These are phyloP conservation scores for Luscinia luscinia DNA, from an alignment of 2,797 vertebrate species.

Conservation along the genomic window DNA sequence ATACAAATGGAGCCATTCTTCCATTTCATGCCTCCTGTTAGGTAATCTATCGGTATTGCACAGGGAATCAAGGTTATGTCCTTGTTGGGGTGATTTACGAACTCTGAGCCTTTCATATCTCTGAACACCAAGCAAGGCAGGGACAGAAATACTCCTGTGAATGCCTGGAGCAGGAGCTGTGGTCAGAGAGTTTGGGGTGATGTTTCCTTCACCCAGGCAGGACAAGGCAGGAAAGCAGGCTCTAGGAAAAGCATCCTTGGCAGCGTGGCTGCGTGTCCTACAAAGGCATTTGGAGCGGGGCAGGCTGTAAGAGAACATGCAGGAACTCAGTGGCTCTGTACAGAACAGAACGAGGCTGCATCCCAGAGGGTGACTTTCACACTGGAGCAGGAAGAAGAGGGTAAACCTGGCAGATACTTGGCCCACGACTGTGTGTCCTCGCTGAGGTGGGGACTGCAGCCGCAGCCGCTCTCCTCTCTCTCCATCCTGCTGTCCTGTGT, in stretches of 20 bases:
- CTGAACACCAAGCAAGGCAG: background rate
- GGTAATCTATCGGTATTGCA: conserved; percentile 38
- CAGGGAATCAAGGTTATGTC: conserved; percentile 68
- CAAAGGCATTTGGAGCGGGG: background rate
- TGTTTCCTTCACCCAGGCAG: background rate
- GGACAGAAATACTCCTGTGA: background rate
- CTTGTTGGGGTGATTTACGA: conserved; percentile 69
- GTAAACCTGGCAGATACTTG: background rate
- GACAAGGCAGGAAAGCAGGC: background rate
- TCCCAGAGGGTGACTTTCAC: background rate
- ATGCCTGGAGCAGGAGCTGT: accelerated
- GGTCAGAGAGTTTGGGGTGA: background rate
- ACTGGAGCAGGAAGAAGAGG: background rate
- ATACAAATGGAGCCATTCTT: conserved; percentile 66
- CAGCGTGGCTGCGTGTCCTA: accelerated
- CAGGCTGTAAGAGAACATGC: background rate
- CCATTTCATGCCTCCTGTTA: conserved; percentile 60
- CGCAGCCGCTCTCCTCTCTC: background rate
- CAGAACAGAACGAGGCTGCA: background rate
- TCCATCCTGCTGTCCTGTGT: background rate
- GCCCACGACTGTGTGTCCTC: accelerated
- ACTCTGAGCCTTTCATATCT: background rate
- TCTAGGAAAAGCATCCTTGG: background rate
- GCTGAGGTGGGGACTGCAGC: background rate
- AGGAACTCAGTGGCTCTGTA: background rate